A percentile compares a stretch with the other conserved stretches of the same genome.
Conservation (phyloP, 2,888 invertebrate genomes). For the Eueremaeus valkanovi region DNA sequence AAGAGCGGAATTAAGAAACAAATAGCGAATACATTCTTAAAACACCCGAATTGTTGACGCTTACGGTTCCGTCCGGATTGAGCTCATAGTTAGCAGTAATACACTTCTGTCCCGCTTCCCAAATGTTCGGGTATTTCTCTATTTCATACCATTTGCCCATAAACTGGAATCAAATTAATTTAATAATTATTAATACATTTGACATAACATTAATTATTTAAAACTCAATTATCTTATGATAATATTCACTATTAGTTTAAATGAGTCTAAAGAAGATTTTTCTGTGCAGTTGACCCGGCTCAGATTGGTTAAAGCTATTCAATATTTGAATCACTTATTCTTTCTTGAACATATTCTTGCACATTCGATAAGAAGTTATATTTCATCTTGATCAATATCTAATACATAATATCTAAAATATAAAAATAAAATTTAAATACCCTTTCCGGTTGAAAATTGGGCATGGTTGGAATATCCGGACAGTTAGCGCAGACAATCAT, state of each 20-base stretch:
- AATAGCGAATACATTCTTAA: too few species aligned
- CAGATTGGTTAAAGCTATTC: too few species aligned
- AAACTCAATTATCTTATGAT: background rate
- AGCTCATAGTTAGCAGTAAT: slow-evolving; percentile 24
- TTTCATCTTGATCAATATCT: too few species aligned
- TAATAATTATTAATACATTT: background rate
- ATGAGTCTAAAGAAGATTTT: too few species aligned
- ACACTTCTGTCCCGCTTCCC: slow-evolving; percentile 18
- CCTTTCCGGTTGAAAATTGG: background rate
- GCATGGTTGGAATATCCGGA: background rate
- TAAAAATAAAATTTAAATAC: too few species aligned
- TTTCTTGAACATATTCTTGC: too few species aligned
- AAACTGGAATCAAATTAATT: background rate
- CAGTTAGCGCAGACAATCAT: background rate
- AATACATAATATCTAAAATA: too few species aligned
- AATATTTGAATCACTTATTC: too few species aligned
- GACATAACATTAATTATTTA: background rate
- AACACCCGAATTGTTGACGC: background rate
- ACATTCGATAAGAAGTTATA: too few species aligned
- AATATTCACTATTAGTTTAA: too few species aligned
- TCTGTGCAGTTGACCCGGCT: too few species aligned
- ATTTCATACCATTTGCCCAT: slow-evolving; percentile 36
- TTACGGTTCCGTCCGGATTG: slow-evolving; percentile 6
- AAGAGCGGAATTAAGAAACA: background rate
- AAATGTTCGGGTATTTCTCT: background rate